Evolutionary conservation across 1,140 invertebrate genomes (phyloP).

Genomic region (Drosophila kanapiae): DNA sequence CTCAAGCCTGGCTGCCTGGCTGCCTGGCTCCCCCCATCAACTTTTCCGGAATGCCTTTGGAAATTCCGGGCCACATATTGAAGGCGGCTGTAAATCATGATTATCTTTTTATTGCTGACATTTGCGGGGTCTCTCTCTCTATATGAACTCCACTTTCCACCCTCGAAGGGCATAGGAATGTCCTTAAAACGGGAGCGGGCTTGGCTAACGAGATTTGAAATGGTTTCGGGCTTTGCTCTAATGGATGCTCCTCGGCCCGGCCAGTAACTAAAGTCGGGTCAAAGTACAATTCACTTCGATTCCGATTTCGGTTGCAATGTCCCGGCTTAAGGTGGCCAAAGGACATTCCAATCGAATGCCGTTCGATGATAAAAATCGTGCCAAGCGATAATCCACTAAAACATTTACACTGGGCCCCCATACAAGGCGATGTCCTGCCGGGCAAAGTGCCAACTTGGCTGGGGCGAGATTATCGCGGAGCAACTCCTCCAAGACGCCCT

Average conservation of each 20-base stretch:
- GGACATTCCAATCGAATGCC: slow-evolving; percentile 80
- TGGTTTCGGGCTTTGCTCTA: slow-evolving; percentile 51
- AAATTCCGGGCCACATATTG: slow-evolving; percentile 49
- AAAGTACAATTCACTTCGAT: slow-evolving; percentile 48
- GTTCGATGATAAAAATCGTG: slow-evolving; percentile 80
- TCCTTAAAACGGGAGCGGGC: slow-evolving; percentile 12
- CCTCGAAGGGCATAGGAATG: slow-evolving; percentile 28
- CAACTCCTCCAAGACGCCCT: not conserved
- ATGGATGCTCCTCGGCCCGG: slow-evolving; percentile 43
- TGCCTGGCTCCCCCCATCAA: slow-evolving; percentile 2
- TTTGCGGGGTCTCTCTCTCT: slow-evolving; percentile 26
- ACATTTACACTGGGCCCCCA: slow-evolving; percentile 50
- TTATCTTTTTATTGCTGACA: slow-evolving; percentile 80
- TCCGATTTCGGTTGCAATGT: slow-evolving; percentile 33
- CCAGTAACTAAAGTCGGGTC: slow-evolving; percentile 19
- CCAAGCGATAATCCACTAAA: slow-evolving; percentile 76
- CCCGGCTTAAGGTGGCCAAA: slow-evolving; percentile 67
- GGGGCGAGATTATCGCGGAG: slow-evolving; percentile 20
- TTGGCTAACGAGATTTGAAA: slow-evolving; percentile 55
- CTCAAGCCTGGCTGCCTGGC: slow-evolving; percentile 8
- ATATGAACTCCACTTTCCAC: slow-evolving; percentile 51
- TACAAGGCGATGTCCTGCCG: slow-evolving; percentile 28
- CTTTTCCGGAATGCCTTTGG: slow-evolving; percentile 30
- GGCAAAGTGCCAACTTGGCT: slow-evolving; percentile 32
- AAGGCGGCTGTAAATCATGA: slow-evolving; percentile 73